Percentiles rank a stretch among this genome's conserved stretches.
Conservation (phyloP, 2,797 vertebrate genomes). For the Oreochromis grahami region DNA sequence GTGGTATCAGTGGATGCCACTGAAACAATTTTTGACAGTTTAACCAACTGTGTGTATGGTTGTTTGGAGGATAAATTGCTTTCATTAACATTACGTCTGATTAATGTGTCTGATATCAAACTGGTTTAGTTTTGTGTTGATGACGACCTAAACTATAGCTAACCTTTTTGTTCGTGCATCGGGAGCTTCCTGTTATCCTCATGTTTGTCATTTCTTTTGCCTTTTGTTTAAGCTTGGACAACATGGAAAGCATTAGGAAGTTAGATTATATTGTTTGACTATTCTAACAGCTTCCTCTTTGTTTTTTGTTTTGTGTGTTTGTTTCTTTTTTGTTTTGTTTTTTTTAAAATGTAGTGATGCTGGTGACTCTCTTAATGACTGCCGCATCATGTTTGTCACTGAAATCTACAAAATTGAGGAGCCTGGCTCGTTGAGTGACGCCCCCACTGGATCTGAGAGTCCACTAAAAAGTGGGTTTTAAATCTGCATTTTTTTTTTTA, state of each 20-base stretch:
- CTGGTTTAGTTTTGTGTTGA: neutral
- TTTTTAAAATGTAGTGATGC: constrained; percentile 73
- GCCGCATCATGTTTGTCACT: constrained; percentile 86
- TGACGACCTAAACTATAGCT: neutral
- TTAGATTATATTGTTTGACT: neutral
- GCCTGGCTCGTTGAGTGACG: constrained; percentile 73
- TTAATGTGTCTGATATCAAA: neutral
- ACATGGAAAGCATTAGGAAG: neutral
- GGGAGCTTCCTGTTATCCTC: neutral
- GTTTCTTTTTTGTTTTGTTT: too few species aligned
- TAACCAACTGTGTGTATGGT: neutral
- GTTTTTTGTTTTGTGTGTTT: neutral
- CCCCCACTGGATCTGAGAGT: constrained; percentile 74
- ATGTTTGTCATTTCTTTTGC: neutral
- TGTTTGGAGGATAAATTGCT: neutral
- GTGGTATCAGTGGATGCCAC: neutral
- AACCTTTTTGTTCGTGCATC: neutral
- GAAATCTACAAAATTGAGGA: constrained; percentile 97
- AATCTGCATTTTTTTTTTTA: neutral
- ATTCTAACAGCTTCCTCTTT: neutral
- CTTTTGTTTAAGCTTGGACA: neutral
- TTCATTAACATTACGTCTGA: neutral
- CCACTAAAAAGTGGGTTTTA: constrained; percentile 82
- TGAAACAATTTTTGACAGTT: neutral
- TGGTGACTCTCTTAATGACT: constrained; percentile 88